Percentiles rank a stretch among this genome's conserved stretches.
These are phyloP conservation scores for Falcaria lacertinaria DNA, from an alignment of 2,888 invertebrate genomes.

Conservation along the genomic window DNA sequence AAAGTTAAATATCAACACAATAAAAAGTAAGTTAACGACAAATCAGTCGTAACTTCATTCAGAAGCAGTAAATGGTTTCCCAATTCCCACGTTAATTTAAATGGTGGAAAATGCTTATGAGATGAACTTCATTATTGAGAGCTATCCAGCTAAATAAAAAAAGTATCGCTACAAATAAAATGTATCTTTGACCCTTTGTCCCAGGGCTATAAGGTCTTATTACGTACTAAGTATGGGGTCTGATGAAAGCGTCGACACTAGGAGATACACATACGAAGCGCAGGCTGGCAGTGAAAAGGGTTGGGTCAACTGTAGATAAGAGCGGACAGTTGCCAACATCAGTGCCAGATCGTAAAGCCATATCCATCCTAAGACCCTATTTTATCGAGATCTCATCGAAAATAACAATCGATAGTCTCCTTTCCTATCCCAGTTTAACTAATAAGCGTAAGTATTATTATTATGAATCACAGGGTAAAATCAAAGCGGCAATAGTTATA, in stretches of 20 bases:
- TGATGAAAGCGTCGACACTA: conserved; percentile 31
- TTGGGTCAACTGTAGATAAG: conserved; percentile 68
- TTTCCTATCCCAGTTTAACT: conserved; percentile 16
- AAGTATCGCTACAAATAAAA: background rate
- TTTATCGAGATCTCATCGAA: conserved; percentile 57
- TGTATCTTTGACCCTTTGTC: background rate
- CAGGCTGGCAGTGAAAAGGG: conserved; percentile 67
- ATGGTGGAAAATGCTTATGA: background rate
- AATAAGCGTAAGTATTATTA: background rate
- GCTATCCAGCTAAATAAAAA: background rate
- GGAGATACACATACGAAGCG: conserved; percentile 30
- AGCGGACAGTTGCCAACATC: conserved; percentile 60
- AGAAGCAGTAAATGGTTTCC: background rate
- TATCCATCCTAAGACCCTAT: conserved; percentile 39
- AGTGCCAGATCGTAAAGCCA: conserved; percentile 66
- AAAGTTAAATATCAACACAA: too few species aligned
- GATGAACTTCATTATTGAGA: background rate
- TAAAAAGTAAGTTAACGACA: too few species aligned
- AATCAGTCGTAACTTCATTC: background rate
- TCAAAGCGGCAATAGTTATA: conserved; percentile 11
- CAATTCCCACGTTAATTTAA: background rate
- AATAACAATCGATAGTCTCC: conserved; percentile 55
- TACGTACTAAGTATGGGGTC: background rate
- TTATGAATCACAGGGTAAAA: background rate
- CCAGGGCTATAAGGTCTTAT: background rate